Base-by-base conservation (phyloP, 2,797 vertebrate genomes). In the Notolepis coatsorum region DNA sequence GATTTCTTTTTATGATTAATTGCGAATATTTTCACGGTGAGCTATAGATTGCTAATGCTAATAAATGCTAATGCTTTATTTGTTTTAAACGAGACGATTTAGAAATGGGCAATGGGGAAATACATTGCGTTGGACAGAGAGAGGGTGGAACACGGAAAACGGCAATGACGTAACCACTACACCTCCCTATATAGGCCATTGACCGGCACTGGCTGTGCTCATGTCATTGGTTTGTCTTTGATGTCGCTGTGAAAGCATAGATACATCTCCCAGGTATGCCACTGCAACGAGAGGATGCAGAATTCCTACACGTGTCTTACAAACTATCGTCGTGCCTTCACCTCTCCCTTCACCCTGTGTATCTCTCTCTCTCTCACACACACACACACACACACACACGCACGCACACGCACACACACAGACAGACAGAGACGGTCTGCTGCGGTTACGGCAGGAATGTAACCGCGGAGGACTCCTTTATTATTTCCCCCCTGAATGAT, bases 371-470 rank as follows among this genome's bases (percentile, higher is more conserved):
- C 71, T 61, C 57, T 68, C 57, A 61, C 13, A 23, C 67, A 47
- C 52, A 7, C 43, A 46, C n/a, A 31, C 12, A 27, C 15, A 23
- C 7, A 15, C 37, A 35, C 23, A 12, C 38, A 7, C 13, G 18
- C 6, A 18, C n/a, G 4, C 13, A 25, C 41, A 28, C 39, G 45
- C 39, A 37, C 27, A 58, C 20, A 41, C 35, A 65, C n/a, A 20
- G 20, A 37, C 25, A 20, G n/a, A n/a, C 51, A 45, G 52, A 72
- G 60, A 41, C 28, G 65, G 68, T 71, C 75, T 54, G 52, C 74
- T 83, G 78, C 79, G 66, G 77, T 74, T 76, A 71, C 75, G 68
- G 57, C 58, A 81, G 65, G 67, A 78, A 77, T 81, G 61, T 70
- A 65, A 65, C 65, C 57, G 59, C 17, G 50, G 60, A 70, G 39